Evolutionary conservation across 2,113 vertebrate genomes (phyloP), one percentile per base, ranked within the genome.

Genomic region (Cryptoleucopteryx plumbea): DNA sequence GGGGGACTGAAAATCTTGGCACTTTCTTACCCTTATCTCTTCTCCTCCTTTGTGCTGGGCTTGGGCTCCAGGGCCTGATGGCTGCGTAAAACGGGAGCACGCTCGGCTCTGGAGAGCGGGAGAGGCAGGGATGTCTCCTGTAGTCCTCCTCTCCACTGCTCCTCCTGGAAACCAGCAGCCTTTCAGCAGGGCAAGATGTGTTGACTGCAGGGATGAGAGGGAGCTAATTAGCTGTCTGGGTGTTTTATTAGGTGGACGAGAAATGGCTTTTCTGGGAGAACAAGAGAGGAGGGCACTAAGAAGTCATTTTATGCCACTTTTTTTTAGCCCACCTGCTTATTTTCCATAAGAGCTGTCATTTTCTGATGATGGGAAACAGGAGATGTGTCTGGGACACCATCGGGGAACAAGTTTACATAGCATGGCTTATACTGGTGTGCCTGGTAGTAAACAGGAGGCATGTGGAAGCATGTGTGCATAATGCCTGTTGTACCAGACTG

Each of bases 391-490:
- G 77, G 50, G 62, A 91, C 36, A 68, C n/a, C 29, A 31, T n/a
- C 1, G 10, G 31, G 29, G 45, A 85, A 50, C 62, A 85, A 25
- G 13, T 93, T 93, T 70, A 71, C 4, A 2, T 86, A 34, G 71
- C 32, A 40, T 16, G 27, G 43, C 27, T 68, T 87, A 26, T 48
- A 43, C 73, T 50, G 43, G 16, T 93, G 63, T 73, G 79, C 45
- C 50, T 93, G 72, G 79, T 80, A 82, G 93, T 88, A 90, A 94
- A 94, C 45, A 88, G 75, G 55, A 96, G 88, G 90, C 91, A 34
- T 86, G 90, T 93, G 79, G 82, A 94, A 93, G 47, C 86, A 66
- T 73, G 87, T 73, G 55, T 73, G 31, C n/a, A 26, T 85, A 82
- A 78, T 93, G 88, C 59, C 65, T 94, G 77, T 75, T 95, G 70